These are phyloP conservation scores for Chionodraco myersi DNA, from an alignment of 2,113 vertebrate genomes.

Conservation along the genomic window DNA sequence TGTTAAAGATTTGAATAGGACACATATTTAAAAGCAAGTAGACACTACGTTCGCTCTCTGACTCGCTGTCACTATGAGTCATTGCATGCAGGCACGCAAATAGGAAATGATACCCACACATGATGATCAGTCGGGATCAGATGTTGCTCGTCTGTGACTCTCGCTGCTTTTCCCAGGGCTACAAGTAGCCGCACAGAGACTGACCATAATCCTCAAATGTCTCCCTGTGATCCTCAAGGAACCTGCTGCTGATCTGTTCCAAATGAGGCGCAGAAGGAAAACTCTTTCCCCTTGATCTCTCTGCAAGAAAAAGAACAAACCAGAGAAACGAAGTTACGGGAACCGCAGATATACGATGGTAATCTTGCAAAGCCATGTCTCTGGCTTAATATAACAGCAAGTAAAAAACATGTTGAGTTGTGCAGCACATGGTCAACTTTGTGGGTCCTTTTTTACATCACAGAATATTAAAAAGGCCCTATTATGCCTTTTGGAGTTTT, in stretches of 20 bases:
- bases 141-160: slow-evolving; percentile 61
- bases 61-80: slow-evolving; percentile 53
- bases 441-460: neutral
- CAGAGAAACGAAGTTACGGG: slow-evolving; percentile 2
- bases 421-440: neutral
- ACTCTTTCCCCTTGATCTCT: slow-evolving; percentile 48
- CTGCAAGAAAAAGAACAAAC: slow-evolving; percentile 4
- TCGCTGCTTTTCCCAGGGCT: slow-evolving; percentile 50
- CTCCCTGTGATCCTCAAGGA: slow-evolving; percentile 47
- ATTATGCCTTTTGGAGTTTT: too few species aligned
- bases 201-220: slow-evolving; percentile 61
- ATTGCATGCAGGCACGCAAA: slow-evolving; percentile 53
- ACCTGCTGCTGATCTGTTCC: slow-evolving; percentile 61
- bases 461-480: too few species aligned
- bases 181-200: slow-evolving; percentile 20
- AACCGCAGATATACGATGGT: slow-evolving; percentile 12
- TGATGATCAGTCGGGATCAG: slow-evolving; percentile 57
- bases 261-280: slow-evolving; percentile 61
- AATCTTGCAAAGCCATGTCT: neutral
- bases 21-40: neutral
- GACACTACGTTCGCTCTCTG: slow-evolving; percentile 30
- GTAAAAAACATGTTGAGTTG: neutral
- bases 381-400: neutral
- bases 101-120: slow-evolving; percentile 56
- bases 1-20: neutral